phyloP scores from a whole-genome alignment of 1,140 invertebrate species.

The Bilobella aurantiaca region DNA sequence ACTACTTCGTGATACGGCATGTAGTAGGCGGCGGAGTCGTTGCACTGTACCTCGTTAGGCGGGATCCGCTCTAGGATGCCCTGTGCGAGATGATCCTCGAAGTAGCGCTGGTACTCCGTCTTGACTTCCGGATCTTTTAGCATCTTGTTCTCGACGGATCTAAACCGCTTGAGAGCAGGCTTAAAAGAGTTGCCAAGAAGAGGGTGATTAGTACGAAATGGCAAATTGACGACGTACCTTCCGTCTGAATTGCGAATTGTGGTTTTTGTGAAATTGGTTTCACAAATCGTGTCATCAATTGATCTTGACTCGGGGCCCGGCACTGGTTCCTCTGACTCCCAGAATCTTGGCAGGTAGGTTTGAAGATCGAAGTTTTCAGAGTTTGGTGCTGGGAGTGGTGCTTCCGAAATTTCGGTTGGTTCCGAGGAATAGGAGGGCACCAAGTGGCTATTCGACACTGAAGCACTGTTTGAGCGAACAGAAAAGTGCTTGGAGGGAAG shows the following conservation, averaged over 20 bases:
- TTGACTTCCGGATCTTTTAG: conserved; percentile 21
- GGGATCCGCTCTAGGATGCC: conserved; percentile 33
- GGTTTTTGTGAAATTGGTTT: conserved; percentile 30
- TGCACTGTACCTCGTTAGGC: neutral
- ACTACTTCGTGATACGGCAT: conserved; percentile 28
- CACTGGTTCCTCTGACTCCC: conserved; percentile 32
- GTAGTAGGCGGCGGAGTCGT: conserved; percentile 24
- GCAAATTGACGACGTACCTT: conserved; percentile 31
- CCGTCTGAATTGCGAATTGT: conserved; percentile 22
- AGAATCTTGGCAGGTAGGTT: conserved; percentile 32
- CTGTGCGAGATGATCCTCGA: conserved; percentile 35
- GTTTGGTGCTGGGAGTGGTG: neutral
- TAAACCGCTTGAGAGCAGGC: conserved; percentile 26
- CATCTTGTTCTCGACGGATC: conserved; percentile 31
- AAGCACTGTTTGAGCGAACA: neutral
- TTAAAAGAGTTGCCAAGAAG: conserved; percentile 21
- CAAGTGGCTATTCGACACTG: too few relatives aligned
- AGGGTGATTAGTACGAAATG: conserved; percentile 25
- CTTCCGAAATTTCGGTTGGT: neutral
- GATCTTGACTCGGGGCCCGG: neutral
- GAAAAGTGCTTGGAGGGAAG: neutral
- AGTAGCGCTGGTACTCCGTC: conserved; percentile 32
- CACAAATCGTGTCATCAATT: conserved; percentile 24
- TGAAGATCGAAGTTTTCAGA: neutral
- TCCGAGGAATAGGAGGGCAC: neutral